phyloP scores from a whole-genome alignment of 2,888 invertebrate species.

The Anticlea derivata region DNA sequence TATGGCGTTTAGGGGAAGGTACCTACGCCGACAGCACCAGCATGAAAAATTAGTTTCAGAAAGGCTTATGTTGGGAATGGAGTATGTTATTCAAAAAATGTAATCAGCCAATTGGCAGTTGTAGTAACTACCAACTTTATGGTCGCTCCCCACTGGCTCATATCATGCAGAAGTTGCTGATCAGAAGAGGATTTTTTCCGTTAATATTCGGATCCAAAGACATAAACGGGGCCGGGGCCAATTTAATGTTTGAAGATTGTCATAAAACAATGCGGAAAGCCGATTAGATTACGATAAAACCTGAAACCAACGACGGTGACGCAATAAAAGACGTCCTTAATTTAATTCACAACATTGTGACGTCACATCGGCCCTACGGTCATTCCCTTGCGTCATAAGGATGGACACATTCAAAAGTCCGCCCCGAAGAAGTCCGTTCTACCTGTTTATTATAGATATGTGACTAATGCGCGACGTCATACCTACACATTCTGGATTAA shows the following conservation, averaged over 20 bases:
- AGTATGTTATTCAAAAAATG: too few species aligned
- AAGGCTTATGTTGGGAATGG: too few species aligned
- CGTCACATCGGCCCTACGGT: background rate
- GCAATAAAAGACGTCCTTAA: conserved; percentile 16
- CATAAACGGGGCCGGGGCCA: too few species aligned
- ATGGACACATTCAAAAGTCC: conserved; percentile 5
- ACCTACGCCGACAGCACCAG: background rate
- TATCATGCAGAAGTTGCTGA: too few species aligned
- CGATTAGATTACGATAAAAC: conserved; percentile 24
- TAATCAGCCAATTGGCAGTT: too few species aligned
- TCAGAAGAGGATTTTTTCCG: too few species aligned
- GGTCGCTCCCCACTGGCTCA: too few species aligned
- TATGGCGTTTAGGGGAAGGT: background rate
- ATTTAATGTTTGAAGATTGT: conserved; percentile 9
- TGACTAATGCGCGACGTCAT: conserved; percentile 25
- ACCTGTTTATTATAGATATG: background rate
- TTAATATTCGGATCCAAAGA: too few species aligned
- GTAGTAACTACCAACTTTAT: too few species aligned
- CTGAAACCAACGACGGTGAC: conserved; percentile 30
- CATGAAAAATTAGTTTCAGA: background rate
- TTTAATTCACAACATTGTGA: conserved; percentile 12
- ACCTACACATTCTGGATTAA: conserved; percentile 29
- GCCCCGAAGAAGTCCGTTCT: background rate
- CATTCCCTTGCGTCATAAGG: background rate
- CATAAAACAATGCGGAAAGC: conserved; percentile 27